phyloP scores from a whole-genome alignment of 35 echinoderm and acorn worm species.

The Holothuria glaberrima region DNA sequence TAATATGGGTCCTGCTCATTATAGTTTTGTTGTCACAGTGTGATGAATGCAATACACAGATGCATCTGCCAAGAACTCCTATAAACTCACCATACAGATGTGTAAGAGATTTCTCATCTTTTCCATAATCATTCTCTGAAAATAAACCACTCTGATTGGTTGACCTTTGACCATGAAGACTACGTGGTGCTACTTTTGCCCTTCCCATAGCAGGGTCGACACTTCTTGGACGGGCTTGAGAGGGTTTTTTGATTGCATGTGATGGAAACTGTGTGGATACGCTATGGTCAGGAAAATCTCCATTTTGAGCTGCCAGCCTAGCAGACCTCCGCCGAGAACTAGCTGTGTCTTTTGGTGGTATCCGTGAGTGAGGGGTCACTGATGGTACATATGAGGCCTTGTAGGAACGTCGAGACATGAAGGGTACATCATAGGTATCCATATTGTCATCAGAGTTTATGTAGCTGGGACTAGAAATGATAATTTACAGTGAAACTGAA shows the following conservation, averaged over 20 bases:
- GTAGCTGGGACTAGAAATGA: constrained; percentile 47
- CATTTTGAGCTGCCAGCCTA: neutral
- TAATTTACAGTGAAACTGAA: neutral
- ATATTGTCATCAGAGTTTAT: neutral
- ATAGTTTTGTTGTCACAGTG: no score
- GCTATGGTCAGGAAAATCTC: neutral
- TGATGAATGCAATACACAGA: no score
- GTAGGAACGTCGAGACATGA: constrained; percentile 43
- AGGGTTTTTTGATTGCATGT: neutral
- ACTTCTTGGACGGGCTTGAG: neutral
- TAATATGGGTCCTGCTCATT: no score
- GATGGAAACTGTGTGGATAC: constrained; percentile 1
- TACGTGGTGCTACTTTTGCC: neutral
- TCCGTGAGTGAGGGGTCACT: neutral
- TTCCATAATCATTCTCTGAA: constrained; percentile 1
- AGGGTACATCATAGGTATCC: constrained; percentile 53
- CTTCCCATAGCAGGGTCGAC: neutral
- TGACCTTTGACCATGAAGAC: neutral
- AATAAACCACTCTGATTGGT: neutral
- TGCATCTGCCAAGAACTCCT: neutral
- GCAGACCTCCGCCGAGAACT: constrained; percentile 39
- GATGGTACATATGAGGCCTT: neutral
- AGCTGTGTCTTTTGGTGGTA: constrained; percentile 7
- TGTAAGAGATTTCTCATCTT: neutral
- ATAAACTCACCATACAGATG: constrained; percentile 37